Base-by-base conservation (phyloP, 2,113 vertebrate species). In the Sturnira hondurensis region DNA sequence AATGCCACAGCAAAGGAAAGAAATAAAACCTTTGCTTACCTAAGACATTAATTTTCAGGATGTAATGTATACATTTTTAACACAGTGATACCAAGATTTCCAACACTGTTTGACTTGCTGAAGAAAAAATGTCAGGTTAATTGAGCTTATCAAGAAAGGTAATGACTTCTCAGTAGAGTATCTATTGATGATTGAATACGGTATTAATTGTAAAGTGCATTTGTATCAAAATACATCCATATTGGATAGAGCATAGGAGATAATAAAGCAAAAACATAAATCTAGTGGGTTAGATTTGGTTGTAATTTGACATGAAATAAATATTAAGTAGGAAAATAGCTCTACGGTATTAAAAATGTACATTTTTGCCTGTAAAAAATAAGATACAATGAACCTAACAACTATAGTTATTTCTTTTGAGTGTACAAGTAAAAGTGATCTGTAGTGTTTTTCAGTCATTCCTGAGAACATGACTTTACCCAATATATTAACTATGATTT, bases 401-500 rank as follows among this genome's bases (percentile, higher is more conserved):
- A 17, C 9, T 36, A 28, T 28, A 6, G 14, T 36, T 97, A 50
- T 86, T 68, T 82, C 12, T 91, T 86, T 95, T 20, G 6, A 56
- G 22, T 77, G 15, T 33, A 36, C 13, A 1, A 90, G 8, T 43
- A 33, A 82, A 87, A 7, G 19, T 45, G 58, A 68, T 61, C 31
- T 7, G 4, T 4, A 41, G 10, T 26, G 2, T 15, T 70, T 81
- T 67, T 45, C 11, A 77, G 13, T 68, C 28, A 41, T 78, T 38
- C 41, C 43, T 43, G 11, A 86, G 22, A 22, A 28, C 6, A 7
- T 52, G 17, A 24, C 28, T 38, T 85, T 47, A 50, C 14, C 6
- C 7, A 73, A 28, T 96, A 97, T 96, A 93, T 96, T 95, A 96
- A 65, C 83, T 68, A 88, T 96, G 92, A 81, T 98, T 98, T 98